These are phyloP conservation scores for Notothenia coriiceps DNA, from an alignment of 2,113 vertebrate species.

Conservation along the genomic window DNA sequence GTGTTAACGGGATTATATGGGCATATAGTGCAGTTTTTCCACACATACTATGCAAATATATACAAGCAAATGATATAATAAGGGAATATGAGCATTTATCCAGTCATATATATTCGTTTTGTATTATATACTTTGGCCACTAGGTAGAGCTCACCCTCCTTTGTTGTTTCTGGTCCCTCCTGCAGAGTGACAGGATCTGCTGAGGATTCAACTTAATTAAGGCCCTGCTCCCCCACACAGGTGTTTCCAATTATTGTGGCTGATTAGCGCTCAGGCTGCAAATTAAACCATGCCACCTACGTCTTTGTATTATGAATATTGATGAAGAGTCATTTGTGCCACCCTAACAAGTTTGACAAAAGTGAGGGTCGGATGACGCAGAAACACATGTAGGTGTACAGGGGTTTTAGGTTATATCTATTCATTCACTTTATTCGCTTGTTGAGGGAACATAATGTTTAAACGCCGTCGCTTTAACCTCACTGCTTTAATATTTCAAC, in stretches of 20 bases:
- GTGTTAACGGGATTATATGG: background rate
- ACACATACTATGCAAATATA: background rate
- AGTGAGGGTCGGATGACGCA: too few relatives aligned
- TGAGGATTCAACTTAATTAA: background rate
- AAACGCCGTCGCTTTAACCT: too few relatives aligned
- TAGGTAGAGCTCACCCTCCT: slow-evolving; percentile 49
- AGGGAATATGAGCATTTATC: too few relatives aligned
- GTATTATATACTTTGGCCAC: slow-evolving; percentile 31
- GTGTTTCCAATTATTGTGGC: background rate
- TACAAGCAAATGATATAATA: background rate
- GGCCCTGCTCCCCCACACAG: background rate
- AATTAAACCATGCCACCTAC: background rate
- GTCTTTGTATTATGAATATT: too few relatives aligned
- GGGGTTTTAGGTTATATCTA: too few relatives aligned
- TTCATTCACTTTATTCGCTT: too few relatives aligned
- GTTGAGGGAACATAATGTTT: too few relatives aligned
- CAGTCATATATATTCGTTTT: background rate
- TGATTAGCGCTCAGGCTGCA: background rate
- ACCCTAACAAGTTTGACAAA: too few relatives aligned
- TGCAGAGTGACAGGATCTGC: background rate
- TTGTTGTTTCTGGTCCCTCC: background rate
- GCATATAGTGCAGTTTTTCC: background rate
- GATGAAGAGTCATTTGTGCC: too few relatives aligned
- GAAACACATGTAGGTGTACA: too few relatives aligned
- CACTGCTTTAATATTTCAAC: too few relatives aligned